These are phyloP conservation scores for Villa cingulata DNA, from an alignment of 2,888 invertebrate genomes.

Conservation along the genomic window DNA sequence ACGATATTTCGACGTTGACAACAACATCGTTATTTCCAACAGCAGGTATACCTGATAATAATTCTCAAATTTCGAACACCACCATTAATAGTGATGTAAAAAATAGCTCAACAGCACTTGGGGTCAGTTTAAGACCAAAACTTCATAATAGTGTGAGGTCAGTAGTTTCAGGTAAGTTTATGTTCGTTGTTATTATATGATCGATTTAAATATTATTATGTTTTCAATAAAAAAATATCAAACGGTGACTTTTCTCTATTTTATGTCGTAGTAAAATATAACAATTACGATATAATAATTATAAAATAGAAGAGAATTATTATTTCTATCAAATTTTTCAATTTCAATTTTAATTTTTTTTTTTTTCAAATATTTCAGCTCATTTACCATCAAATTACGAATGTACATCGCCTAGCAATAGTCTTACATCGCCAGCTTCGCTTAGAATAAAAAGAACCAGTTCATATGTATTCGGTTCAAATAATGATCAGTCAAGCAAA, in stretches of 20 bases:
- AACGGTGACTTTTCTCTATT: too few relatives aligned
- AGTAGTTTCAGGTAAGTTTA: slow-evolving; percentile 30
- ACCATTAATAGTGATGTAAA: slow-evolving; percentile 13
- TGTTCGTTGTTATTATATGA: not conserved
- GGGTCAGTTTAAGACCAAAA: slow-evolving; percentile 22
- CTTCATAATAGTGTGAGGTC: slow-evolving; percentile 31
- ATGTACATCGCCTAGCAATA: slow-evolving; percentile 24
- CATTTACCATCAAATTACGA: slow-evolving; percentile 9
- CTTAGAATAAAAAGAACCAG: slow-evolving; percentile 31
- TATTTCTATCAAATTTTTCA: not conserved
- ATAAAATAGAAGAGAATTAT: not conserved
- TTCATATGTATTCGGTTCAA: slow-evolving; percentile 48
- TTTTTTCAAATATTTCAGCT: slow-evolving; percentile 2
- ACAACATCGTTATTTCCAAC: slow-evolving; percentile 1
- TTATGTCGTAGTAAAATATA: too few relatives aligned
- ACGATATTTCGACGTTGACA: slow-evolving; percentile 1
- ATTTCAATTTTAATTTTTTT: not conserved
- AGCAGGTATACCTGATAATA: not conserved
- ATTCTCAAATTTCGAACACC: slow-evolving; percentile 6
- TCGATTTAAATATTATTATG: not conserved
- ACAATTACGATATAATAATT: too few relatives aligned
- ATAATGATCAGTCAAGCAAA: slow-evolving; percentile 42
- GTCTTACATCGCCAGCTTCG: slow-evolving; percentile 35
- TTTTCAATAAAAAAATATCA: not conserved
- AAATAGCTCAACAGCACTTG: slow-evolving; percentile 19